These are phyloP conservation scores for human (Homo sapiens) DNA, from an alignment of 2,113 vertebrate genomes.

Conservation along the genomic window DNA sequence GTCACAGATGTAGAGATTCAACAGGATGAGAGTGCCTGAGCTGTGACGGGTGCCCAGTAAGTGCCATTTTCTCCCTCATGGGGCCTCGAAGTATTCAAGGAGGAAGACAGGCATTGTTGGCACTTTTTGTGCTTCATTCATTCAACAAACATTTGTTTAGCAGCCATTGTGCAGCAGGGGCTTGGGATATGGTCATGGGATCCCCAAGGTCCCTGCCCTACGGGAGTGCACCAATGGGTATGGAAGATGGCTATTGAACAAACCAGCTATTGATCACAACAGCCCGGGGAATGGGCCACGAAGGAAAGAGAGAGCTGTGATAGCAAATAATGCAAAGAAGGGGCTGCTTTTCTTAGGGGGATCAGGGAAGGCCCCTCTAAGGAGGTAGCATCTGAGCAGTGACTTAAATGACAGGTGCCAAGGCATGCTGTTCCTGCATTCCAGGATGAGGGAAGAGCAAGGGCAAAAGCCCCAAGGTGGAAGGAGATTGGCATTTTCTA, in stretches of 20 bases:
- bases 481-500: constrained; percentile 14
- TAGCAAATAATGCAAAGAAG: neutral
- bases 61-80: neutral
- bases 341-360: neutral
- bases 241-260: neutral
- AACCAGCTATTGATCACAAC: neutral
- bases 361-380: neutral
- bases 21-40: neutral
- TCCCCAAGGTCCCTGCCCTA: neutral
- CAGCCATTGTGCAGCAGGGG: neutral
- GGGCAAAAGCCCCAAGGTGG: neutral
- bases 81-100: neutral
- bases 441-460: neutral
- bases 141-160: neutral
- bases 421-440: neutral
- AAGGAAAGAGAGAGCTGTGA: neutral
- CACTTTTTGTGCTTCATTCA: neutral
- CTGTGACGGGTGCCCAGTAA: neutral
- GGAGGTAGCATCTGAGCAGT: neutral
- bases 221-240: neutral
- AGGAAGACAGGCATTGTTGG: neutral
- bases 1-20: neutral
- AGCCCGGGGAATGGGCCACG: neutral
- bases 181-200: neutral
- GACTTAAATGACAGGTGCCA: neutral